A percentile compares a stretch with the other conserved stretches of the same genome.
Conservation (phyloP, 2,888 invertebrate species). For the Nymphalis c-album region DNA sequence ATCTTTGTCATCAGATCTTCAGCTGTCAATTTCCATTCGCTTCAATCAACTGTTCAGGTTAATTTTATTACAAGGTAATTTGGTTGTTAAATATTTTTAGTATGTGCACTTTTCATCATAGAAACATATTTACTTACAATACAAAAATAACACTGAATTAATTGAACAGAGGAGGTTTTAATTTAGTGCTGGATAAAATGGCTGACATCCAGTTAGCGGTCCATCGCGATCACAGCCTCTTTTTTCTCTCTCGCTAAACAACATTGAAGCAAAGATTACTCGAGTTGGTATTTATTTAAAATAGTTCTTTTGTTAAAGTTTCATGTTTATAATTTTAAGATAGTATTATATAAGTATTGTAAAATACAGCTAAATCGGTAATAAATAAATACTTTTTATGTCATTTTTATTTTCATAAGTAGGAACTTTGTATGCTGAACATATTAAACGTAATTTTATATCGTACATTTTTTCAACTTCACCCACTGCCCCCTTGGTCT, state of each 20-base stretch:
- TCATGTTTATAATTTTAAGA: not conserved
- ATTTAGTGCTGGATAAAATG: conserved; percentile 25
- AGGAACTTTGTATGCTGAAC: too few relatives aligned
- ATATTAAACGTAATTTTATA: too few relatives aligned
- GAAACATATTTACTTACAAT: not conserved
- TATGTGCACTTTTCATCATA: not conserved
- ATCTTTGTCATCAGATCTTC: too few relatives aligned
- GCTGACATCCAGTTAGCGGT: conserved; percentile 26
- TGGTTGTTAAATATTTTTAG: not conserved
- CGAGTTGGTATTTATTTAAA: conserved; percentile 12
- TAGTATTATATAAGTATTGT: too few relatives aligned
- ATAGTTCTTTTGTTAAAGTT: not conserved
- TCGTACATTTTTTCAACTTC: too few relatives aligned
- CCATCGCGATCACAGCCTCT: conserved; percentile 12
- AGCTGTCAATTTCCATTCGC: too few relatives aligned
- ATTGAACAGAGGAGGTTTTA: conserved; percentile 19
- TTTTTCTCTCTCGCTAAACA: conserved; percentile 4
- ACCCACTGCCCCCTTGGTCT: too few relatives aligned
- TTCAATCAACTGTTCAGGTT: too few relatives aligned
- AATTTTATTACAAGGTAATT: too few relatives aligned
- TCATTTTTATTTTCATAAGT: too few relatives aligned
- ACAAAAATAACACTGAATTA: not conserved
- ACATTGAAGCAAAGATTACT: conserved; percentile 16
- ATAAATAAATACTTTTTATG: too few relatives aligned
- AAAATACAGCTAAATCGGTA: too few relatives aligned